These are phyloP conservation scores for Donacobius atricapilla DNA, from an alignment of 2,113 vertebrate genomes.

Conservation along the genomic window DNA sequence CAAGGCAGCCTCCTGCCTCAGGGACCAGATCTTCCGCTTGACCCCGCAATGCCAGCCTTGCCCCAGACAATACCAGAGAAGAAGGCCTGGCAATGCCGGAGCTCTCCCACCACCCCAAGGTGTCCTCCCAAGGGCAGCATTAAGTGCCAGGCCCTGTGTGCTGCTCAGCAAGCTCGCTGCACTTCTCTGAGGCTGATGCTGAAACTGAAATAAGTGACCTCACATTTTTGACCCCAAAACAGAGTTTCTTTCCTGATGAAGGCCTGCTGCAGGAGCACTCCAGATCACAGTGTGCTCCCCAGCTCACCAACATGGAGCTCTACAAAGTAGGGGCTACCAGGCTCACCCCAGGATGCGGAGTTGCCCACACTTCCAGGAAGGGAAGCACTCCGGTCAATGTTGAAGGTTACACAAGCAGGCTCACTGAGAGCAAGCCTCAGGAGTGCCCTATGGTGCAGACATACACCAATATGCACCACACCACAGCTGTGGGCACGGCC, in stretches of 20 bases:
- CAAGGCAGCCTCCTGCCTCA: background rate
- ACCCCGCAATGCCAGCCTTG: rapidly evolving
- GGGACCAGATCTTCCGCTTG: background rate
- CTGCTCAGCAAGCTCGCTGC: background rate
- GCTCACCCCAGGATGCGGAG: rapidly evolving
- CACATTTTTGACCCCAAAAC: background rate
- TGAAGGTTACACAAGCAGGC: background rate
- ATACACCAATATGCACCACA: rapidly evolving
- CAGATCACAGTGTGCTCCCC: rapidly evolving
- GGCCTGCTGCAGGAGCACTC: background rate
- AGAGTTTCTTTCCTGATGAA: background rate
- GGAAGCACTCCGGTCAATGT: background rate
- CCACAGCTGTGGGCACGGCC: rapidly evolving
- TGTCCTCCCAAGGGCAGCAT: too few relatives aligned
- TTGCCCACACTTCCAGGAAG: rapidly evolving
- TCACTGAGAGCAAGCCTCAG: background rate
- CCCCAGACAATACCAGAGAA: rapidly evolving
- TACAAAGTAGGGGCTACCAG: background rate
- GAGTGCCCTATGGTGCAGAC: background rate
- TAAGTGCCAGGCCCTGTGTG: rapidly evolving
- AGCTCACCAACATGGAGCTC: rapidly evolving
- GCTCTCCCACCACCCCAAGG: too few relatives aligned
- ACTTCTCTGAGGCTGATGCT: background rate
- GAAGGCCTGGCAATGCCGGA: background rate
- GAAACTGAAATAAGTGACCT: background rate